Percentiles rank a stretch among this genome's conserved stretches.
Conservation (phyloP, 2,888 invertebrate genomes). For the Trichogramma evanescens region DNA sequence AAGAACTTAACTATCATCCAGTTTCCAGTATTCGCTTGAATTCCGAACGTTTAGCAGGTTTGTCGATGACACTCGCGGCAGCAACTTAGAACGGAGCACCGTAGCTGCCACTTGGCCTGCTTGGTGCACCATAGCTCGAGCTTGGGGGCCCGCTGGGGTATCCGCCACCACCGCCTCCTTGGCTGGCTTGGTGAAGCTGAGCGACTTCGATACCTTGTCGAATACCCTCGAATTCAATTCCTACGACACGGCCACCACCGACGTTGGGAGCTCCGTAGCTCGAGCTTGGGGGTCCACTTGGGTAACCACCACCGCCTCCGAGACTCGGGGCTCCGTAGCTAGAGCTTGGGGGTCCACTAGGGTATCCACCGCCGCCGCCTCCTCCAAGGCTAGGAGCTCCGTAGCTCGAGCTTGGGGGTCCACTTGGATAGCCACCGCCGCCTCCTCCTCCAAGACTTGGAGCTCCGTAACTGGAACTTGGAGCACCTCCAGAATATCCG, state of each 20-base stretch:
- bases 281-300: slow-evolving; percentile 56
- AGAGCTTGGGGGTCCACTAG: slow-evolving; percentile 45
- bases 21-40: neutral
- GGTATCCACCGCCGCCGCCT: slow-evolving; percentile 47
- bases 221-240: slow-evolving; percentile 77
- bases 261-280: slow-evolving; percentile 59
- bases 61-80: neutral
- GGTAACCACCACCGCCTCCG: slow-evolving; percentile 42
- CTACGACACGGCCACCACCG: slow-evolving; percentile 62
- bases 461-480: slow-evolving; percentile 46
- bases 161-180: slow-evolving; percentile 49
- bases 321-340: slow-evolving; percentile 50
- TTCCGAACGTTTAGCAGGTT: neutral
- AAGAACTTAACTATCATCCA: no score
- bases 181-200: slow-evolving; percentile 67
- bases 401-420: slow-evolving; percentile 61
- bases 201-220: slow-evolving; percentile 84
- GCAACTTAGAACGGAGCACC: slow-evolving; percentile 27
- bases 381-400: slow-evolving; percentile 53
- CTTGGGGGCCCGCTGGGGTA: slow-evolving; percentile 35
- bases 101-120: slow-evolving; percentile 44
- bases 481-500: slow-evolving; percentile 49
- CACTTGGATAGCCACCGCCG: slow-evolving; percentile 48
- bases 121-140: slow-evolving; percentile 49
- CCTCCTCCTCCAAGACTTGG: slow-evolving; percentile 47